Percentiles rank a stretch among this genome's conserved stretches.
Conservation (phyloP, 2,888 invertebrate genomes). For the Macropis europaea region DNA sequence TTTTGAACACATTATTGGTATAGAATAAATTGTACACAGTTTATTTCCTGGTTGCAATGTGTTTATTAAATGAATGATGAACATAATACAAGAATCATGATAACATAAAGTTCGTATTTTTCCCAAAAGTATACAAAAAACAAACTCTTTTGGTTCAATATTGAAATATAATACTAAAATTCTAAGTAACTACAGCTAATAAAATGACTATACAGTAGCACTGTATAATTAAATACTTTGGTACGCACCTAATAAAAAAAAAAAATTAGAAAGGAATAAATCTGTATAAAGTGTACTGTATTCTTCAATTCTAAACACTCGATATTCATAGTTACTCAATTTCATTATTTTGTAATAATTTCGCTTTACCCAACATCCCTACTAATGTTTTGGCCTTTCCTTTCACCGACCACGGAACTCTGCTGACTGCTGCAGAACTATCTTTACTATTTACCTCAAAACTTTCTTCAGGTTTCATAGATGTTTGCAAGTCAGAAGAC, state of each 20-base stretch:
- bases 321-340: background rate
- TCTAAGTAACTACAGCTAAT: background rate
- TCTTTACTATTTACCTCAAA: background rate
- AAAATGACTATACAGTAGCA: background rate
- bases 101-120: conserved; percentile 63
- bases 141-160: background rate
- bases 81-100: conserved; percentile 18
- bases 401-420: background rate
- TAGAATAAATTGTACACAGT: conserved; percentile 44
- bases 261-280: background rate
- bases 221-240: background rate
- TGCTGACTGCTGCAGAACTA: background rate
- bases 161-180: background rate
- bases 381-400: background rate
- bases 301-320: background rate
- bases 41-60: conserved; percentile 17
- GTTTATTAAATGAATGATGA: conserved; percentile 46
- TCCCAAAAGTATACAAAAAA: conserved; percentile 47
- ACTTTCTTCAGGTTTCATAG: background rate
- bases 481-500: background rate
- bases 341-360: background rate
- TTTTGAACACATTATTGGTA: conserved; percentile 2
- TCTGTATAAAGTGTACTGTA: too few species aligned
- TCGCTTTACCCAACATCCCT: conserved; percentile 12
- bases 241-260: background rate